Conservation (phyloP, 2,888 invertebrate species). For the Drosophila tripunctata region DNA sequence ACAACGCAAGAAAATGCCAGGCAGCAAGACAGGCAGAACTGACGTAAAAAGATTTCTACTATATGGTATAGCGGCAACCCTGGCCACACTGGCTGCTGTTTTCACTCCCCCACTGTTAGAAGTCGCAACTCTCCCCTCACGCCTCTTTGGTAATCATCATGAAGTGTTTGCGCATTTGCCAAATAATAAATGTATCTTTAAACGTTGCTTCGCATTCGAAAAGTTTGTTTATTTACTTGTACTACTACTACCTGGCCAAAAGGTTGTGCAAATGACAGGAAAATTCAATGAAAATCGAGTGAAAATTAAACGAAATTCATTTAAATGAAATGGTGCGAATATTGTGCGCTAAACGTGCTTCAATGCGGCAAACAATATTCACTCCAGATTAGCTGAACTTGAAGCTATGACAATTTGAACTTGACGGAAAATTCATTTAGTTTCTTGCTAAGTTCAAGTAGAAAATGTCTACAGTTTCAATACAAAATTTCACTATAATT, state of each 20-base stretch:
- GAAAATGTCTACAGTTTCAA: too few relatives aligned
- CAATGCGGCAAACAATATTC: neutral
- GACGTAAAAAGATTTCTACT: constrained; percentile 76
- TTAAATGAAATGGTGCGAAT: constrained; percentile 8
- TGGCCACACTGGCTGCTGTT: constrained; percentile 14
- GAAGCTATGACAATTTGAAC: too few relatives aligned
- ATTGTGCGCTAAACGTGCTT: constrained; percentile 15
- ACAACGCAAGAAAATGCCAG: constrained; percentile 83
- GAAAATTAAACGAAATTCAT: constrained; percentile 13
- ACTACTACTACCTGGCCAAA: constrained; percentile 30
- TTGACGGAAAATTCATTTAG: too few relatives aligned
- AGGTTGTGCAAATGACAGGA: constrained; percentile 24
- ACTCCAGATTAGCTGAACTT: too few relatives aligned
- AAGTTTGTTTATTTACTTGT: constrained; percentile 44
- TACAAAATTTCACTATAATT: too few relatives aligned
- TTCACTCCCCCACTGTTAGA: neutral
- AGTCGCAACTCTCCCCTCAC: neutral
- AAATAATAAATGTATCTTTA: constrained; percentile 69
- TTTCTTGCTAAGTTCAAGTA: too few relatives aligned
- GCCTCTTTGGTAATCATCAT: constrained; percentile 59
- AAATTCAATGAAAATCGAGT: constrained; percentile 12
- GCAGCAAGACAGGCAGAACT: constrained; percentile 82
- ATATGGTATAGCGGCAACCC: constrained; percentile 29
- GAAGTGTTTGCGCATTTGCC: constrained; percentile 65
- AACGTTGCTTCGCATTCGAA: constrained; percentile 46